Evolutionary conservation across 1,140 invertebrate genomes (phyloP).

Genomic region (Papilio aristodemus): DNA sequence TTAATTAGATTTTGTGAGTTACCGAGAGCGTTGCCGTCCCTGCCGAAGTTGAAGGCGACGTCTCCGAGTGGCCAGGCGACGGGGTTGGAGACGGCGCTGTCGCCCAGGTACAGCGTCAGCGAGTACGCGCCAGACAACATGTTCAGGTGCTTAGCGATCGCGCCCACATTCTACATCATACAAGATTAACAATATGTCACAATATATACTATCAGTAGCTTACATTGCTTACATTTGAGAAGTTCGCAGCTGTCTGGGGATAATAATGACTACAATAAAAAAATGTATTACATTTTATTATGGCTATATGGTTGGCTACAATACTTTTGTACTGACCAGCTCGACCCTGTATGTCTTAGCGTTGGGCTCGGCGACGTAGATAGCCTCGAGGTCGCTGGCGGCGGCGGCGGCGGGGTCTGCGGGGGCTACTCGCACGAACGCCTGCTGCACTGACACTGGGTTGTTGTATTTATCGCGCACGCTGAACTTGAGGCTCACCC

Average conservation of each 20-base stretch:
- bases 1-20: too few relatives aligned
- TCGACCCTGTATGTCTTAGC: slow-evolving; percentile 94
- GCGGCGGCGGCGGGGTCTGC: slow-evolving; percentile 76
- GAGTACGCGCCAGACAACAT: slow-evolving; percentile 89
- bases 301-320: too few relatives aligned
- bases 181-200: slow-evolving; percentile 17
- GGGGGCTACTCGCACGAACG: slow-evolving; percentile 91
- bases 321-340: slow-evolving; percentile 85
- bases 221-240: too few relatives aligned
- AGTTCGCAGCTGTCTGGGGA: too few relatives aligned
- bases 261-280: too few relatives aligned
- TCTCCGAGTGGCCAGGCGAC: slow-evolving; percentile 92
- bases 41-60: slow-evolving; percentile 84
- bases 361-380: slow-evolving; percentile 94
- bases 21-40: slow-evolving; percentile 47
- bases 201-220: not conserved
- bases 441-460: slow-evolving; percentile 92
- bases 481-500: slow-evolving; percentile 89
- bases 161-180: slow-evolving; percentile 87
- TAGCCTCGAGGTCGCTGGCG: slow-evolving; percentile 87
- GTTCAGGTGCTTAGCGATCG: slow-evolving; percentile 90
- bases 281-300: too few relatives aligned
- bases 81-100: slow-evolving; percentile 93
- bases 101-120: slow-evolving; percentile 93
- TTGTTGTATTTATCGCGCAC: slow-evolving; percentile 88